Conservation (phyloP, 2,888 invertebrate genomes). For the Ptychoptera albimana region DNA sequence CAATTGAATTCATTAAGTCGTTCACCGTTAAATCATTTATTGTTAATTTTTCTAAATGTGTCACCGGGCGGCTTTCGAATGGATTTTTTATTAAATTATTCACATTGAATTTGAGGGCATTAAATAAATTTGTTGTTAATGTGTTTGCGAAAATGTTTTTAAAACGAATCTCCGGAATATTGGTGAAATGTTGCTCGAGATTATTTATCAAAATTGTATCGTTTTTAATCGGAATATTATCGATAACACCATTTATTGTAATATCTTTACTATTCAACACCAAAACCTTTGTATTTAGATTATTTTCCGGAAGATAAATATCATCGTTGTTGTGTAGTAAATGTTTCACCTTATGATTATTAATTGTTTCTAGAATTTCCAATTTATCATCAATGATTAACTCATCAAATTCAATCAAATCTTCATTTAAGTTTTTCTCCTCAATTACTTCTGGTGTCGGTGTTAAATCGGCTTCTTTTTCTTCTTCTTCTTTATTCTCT, state of each 20-base stretch:
- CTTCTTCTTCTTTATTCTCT: too few species aligned
- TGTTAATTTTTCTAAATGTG: background rate
- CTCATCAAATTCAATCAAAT: background rate
- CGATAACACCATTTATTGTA: background rate
- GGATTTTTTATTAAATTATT: too few species aligned
- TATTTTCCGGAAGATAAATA: background rate
- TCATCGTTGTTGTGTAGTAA: background rate
- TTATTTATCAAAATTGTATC: constrained; percentile 13
- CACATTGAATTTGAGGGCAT: too few species aligned
- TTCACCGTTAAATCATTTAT: constrained; percentile 29
- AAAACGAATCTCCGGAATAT: too few species aligned
- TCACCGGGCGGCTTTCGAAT: too few species aligned
- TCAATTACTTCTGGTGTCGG: too few species aligned
- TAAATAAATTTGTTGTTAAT: too few species aligned
- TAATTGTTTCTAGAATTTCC: background rate
- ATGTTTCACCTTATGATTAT: background rate
- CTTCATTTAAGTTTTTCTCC: background rate
- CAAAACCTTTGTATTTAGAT: too few species aligned
- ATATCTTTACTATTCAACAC: background rate
- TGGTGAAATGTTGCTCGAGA: too few species aligned
- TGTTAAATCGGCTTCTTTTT: too few species aligned
- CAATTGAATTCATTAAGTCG: constrained; percentile 34
- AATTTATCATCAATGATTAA: background rate
- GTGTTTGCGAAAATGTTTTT: too few species aligned
- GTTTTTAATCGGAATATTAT: constrained; percentile 16